A percentile compares a stretch with the other conserved stretches of the same genome.
Conservation (phyloP, 2,113 vertebrate species). For the Halcyon malimbica region DNA sequence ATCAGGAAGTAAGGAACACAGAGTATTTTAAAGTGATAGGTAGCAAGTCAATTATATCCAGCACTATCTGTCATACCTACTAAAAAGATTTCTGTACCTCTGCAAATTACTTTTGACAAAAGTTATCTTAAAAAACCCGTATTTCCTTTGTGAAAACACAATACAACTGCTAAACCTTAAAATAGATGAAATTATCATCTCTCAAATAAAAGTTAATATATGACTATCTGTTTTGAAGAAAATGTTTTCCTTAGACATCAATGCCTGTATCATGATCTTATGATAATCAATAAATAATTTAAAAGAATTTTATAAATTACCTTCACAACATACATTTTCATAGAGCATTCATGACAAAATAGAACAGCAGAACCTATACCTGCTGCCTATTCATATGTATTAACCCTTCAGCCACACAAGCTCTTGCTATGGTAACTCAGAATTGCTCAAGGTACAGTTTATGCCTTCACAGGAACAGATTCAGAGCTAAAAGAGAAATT, state of each 20-base stretch:
- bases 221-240: background rate
- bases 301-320: background rate
- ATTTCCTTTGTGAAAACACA: background rate
- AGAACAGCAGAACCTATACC: background rate
- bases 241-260: background rate
- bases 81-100: background rate
- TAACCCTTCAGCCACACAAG: background rate
- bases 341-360: background rate
- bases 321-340: background rate
- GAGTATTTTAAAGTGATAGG: background rate
- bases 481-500: constrained; percentile 24
- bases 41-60: background rate
- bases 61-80: background rate
- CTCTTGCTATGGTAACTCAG: background rate
- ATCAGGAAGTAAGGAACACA: background rate
- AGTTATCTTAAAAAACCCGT: background rate
- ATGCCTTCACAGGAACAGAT: background rate
- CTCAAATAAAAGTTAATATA: background rate
- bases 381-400: background rate
- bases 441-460: background rate
- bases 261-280: background rate
- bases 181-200: background rate
- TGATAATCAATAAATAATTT: background rate
- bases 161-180: background rate
- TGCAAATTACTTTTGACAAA: background rate